Evolutionary conservation across 2,113 vertebrate genomes (phyloP), one percentile per base, ranked within the genome.

Genomic region (Polypterus senegalus): DNA sequence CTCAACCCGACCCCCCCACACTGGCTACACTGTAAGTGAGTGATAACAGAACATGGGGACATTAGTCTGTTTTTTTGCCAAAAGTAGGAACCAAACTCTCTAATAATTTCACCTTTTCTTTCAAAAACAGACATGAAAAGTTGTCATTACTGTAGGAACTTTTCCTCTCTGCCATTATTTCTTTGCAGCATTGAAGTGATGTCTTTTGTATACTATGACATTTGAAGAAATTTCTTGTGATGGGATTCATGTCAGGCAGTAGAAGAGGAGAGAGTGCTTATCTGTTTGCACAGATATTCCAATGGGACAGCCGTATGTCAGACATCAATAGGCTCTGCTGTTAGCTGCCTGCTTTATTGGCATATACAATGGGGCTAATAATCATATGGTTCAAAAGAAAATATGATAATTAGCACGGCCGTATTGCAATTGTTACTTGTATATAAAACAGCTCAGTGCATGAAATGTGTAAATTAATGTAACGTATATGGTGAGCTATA

Each of bases 231-330:
- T 62, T 53, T 11, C 45, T 10, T 46, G 54, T 57, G 54, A 63
- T 47, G 53, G 47, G 52, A 63, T 47, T 44, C 5, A 47, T 8
- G 46, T 54, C 51, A 53, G 52, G 46, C 46, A 2, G 43, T 49
- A 7, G 43, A 46, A 10, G 46, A 46, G 11, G 51, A n/a, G 54
- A 9, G 46, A 48, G n/a, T 8, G 46, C 46, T 63, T 56, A 55
- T 56, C 54, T 46, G 46, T 56, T 55, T 55, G 61, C 46, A 48
- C 61, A 55, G 61, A 54, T 46, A 48, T 51, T 47, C 54, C 57
- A 46, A 47, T 5, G 45, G n/a, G 61, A 56, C 46, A 46, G 45
- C 46, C 27, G 4, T 6, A n/a, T 45, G 61, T 46, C 43, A 47
- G 48, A n/a, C 27, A n/a, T 62, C 44, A 44, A 61, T 56, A 47